Percentiles rank a stretch among this genome's conserved stretches.
phyloP scores from a whole-genome alignment of 1,140 invertebrate species.

The Pollicipes pollicipes region DNA sequence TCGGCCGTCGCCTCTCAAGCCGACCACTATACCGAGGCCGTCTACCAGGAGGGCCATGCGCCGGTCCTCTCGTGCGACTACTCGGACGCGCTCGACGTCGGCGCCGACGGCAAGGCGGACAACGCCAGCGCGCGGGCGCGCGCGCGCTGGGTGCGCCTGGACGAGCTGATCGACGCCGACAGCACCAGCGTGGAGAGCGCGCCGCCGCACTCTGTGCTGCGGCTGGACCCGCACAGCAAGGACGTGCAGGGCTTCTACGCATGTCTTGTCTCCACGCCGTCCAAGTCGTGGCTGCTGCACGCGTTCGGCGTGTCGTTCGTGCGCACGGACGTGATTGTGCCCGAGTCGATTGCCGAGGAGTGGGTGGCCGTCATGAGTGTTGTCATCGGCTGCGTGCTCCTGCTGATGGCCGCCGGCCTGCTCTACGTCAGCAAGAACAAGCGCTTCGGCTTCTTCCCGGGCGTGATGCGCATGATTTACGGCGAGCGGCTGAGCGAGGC shows the following conservation, averaged over 20 bases:
- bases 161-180: background rate
- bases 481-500: background rate
- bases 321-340: background rate
- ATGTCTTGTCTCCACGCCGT: background rate
- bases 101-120: background rate
- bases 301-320: constrained; percentile 1
- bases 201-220: background rate
- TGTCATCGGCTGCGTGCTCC: background rate
- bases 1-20: background rate
- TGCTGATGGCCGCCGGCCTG: background rate
- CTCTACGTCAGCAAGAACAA: background rate
- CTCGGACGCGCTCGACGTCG: background rate
- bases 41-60: background rate
- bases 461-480: background rate
- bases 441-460: background rate
- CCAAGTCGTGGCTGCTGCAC: background rate
- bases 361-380: background rate
- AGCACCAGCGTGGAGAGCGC: background rate
- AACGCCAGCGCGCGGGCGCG: background rate
- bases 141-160: background rate
- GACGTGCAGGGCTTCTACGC: constrained; percentile 4
- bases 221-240: background rate
- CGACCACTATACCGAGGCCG: background rate
- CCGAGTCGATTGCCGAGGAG: background rate
- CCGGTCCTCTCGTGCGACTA: background rate